Evolutionary conservation across 2,888 invertebrate genomes (phyloP).

Genomic region (Spilarctia lutea): DNA sequence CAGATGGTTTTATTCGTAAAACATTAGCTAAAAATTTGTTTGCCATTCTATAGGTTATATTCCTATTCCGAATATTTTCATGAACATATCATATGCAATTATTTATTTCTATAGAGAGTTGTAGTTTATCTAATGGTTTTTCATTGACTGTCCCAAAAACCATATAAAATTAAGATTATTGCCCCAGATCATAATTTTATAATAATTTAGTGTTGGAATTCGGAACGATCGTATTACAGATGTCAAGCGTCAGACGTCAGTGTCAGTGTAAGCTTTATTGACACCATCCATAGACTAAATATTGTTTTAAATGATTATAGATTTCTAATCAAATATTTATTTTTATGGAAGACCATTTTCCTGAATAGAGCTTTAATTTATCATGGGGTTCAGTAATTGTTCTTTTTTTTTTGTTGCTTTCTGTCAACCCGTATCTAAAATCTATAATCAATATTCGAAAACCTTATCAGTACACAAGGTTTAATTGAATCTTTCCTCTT

Average conservation of each 20-base stretch:
- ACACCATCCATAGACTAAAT: too few relatives aligned
- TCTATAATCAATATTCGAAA: too few relatives aligned
- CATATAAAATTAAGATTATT: background rate
- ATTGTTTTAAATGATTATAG: too few relatives aligned
- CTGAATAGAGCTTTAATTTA: too few relatives aligned
- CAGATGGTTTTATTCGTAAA: constrained; percentile 60
- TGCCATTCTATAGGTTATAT: constrained; percentile 70
- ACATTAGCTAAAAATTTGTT: constrained; percentile 69
- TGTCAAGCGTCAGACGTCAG: background rate
- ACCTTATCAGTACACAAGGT: background rate
- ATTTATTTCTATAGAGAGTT: background rate
- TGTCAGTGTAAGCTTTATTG: background rate
- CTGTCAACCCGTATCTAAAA: too few relatives aligned
- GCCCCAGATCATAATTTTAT: background rate
- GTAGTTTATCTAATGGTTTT: background rate
- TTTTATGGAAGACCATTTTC: too few relatives aligned
- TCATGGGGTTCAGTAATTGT: too few relatives aligned
- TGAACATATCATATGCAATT: background rate
- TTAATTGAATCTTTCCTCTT: background rate
- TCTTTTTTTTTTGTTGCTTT: too few relatives aligned
- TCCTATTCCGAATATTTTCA: constrained; percentile 8
- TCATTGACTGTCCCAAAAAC: background rate
- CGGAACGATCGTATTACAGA: background rate
- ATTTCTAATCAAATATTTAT: too few relatives aligned
- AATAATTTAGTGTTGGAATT: background rate